Conservation (phyloP, 2,888 invertebrate genomes). For the Pristionchus maxplancki region DNA sequence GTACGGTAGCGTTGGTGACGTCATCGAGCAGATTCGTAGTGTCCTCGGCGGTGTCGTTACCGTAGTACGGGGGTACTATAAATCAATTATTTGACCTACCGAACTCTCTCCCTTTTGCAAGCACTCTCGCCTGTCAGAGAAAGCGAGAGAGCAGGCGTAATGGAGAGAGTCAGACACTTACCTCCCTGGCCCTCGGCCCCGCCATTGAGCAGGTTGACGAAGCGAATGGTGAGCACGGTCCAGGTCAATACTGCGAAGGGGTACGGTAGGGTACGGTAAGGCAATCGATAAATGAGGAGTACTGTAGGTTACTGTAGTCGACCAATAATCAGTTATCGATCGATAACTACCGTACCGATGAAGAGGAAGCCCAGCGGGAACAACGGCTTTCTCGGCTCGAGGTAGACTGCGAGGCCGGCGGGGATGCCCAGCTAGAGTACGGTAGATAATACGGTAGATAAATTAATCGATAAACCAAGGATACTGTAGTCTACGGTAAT, state of each 20-base stretch:
- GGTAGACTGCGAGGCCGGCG: constrained; percentile 24
- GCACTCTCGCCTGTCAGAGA: neutral
- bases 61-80: neutral
- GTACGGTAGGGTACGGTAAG: neutral
- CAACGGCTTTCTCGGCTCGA: constrained; percentile 48
- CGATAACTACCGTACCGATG: constrained; percentile 45
- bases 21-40: neutral
- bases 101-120: neutral
- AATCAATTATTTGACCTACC: neutral
- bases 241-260: neutral
- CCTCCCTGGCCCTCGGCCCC: constrained; percentile 4
- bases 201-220: constrained; percentile 38
- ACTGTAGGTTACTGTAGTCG: neutral
- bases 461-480: neutral
- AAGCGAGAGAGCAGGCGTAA: neutral
- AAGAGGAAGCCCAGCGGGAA: constrained; percentile 45
- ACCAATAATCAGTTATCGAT: neutral
- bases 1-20: neutral
- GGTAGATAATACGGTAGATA: neutral
- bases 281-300: neutral
- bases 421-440: constrained; percentile 34
- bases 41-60: neutral
- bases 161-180: neutral
- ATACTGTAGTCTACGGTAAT: neutral
- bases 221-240: neutral